Evolutionary conservation across 1,140 invertebrate species (phyloP), one percentile per base, ranked within the genome.

Genomic region (Alviniconcha marisindica): DNA sequence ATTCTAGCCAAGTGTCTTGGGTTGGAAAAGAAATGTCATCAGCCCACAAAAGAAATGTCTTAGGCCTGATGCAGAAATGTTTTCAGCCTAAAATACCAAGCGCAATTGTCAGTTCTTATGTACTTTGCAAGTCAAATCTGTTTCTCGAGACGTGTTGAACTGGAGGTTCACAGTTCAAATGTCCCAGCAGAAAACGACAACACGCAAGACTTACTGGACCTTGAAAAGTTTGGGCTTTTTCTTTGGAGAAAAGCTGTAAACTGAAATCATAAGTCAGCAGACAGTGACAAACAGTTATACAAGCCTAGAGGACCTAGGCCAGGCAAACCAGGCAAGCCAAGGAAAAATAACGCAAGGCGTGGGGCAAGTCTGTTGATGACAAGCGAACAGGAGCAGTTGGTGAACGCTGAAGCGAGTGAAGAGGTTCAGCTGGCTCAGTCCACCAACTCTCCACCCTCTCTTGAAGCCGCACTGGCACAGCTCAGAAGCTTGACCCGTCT

Each of bases 61-160:
- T 71, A 71, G 69, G 14, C 4, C 31, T 66, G 24, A 21, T 33
- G 24, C 4, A 24, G 63, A 66, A 33, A 33, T 15, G 56, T 66
- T 21, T n/a, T 60, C 28, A 5, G 54, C 28, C 31, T 66, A 33
- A 66, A 33, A 33, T 31, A 66, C 36, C 5, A 66, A 66, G n/a
- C 31, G 28, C 36, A 33, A 66, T 18, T 60, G 15, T 60, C 24
- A 33, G 63, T 66, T 66, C 63, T 38, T 40, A 71, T 36, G 24
- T 71, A 40, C 14, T 71, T 71, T 36, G 28, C 40, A 33, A 71
- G 14, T 71, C 7, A 15, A 40, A 18, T 18, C 5, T 48, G 44
- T 48, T 21, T 51, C 51, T 24, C 38, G 78, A 80, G 78, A 80
- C 60, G 78, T 69, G 78, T 66, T 80, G 78, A 80, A 80, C 78